Percentiles rank a stretch among this genome's conserved stretches.
phyloP scores from a whole-genome alignment of 2,888 invertebrate genomes.

The Calameuta pallipes region DNA sequence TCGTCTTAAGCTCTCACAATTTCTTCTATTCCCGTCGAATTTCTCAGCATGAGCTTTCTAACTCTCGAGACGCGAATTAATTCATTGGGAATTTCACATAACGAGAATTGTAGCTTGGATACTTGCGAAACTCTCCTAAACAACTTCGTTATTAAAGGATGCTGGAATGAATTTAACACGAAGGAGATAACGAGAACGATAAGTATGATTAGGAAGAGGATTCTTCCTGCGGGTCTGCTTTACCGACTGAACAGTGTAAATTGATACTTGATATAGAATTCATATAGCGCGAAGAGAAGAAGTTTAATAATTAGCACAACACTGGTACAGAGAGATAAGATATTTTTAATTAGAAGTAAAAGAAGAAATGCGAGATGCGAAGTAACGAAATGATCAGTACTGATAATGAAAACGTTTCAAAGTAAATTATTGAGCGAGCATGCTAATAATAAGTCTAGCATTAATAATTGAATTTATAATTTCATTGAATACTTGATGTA shows the following conservation, averaged over 20 bases:
- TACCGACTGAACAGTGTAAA: not conserved
- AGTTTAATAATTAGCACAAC: not conserved
- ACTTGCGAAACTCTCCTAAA: not conserved
- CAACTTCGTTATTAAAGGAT: not conserved
- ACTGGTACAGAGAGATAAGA: not conserved
- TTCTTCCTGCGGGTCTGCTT: not conserved
- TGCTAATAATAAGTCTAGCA: not conserved
- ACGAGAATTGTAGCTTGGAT: not conserved
- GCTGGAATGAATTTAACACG: not conserved
- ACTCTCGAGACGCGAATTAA: too few relatives aligned
- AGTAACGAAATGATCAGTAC: not conserved
- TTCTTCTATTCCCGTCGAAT: not conserved
- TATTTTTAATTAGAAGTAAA: not conserved
- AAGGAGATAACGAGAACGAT: not conserved
- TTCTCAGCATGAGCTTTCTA: not conserved
- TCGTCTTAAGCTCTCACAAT: not conserved
- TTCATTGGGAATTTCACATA: too few relatives aligned
- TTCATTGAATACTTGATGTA: not conserved
- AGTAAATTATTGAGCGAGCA: not conserved
- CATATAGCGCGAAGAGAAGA: not conserved
- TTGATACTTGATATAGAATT: not conserved
- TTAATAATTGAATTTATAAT: not conserved
- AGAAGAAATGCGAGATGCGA: not conserved
- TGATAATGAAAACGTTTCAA: not conserved
- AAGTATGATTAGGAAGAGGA: not conserved